A percentile compares a stretch with the other conserved stretches of the same genome.
Evolutionary conservation across 2,888 invertebrate species (phyloP).

Genomic region (Dolichomitus sp.): DNA sequence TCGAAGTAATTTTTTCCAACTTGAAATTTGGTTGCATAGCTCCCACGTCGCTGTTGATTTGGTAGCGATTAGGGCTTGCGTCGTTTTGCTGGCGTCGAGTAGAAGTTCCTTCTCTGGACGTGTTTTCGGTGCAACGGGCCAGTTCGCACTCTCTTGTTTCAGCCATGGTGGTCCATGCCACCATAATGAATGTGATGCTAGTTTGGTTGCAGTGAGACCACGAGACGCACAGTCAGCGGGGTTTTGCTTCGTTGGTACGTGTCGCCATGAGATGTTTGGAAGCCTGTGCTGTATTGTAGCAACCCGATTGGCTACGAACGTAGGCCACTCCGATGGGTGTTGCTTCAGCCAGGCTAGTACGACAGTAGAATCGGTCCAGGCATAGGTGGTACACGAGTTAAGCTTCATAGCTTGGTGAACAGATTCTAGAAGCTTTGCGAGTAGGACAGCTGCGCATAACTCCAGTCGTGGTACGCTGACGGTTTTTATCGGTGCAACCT

Average conservation of each 20-base stretch:
- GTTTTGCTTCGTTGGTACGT: constrained; percentile 59
- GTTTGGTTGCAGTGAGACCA: constrained; percentile 60
- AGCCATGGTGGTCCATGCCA: constrained; percentile 68
- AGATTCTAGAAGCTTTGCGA: constrained; percentile 11
- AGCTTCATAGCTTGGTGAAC: neutral
- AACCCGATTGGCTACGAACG: constrained; percentile 61
- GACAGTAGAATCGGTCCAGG: constrained; percentile 72
- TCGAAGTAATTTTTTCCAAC: constrained; percentile 25
- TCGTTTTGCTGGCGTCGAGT: neutral
- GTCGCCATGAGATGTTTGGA: neutral
- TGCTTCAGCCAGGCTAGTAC: constrained; percentile 64
- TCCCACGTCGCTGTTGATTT: neutral
- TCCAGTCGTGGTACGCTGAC: too few relatives aligned
- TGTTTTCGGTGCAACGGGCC: neutral
- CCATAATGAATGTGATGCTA: constrained; percentile 63
- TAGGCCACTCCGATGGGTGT: constrained; percentile 58
- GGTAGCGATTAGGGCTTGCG: neutral
- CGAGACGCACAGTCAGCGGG: constrained; percentile 72
- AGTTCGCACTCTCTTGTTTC: neutral
- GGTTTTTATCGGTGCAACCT: too few relatives aligned
- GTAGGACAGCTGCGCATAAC: too few relatives aligned
- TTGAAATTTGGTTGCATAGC: neutral
- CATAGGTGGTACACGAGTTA: neutral
- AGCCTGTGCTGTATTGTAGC: constrained; percentile 43
- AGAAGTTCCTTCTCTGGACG: neutral